Evolutionary conservation across 2,113 vertebrate genomes (phyloP).

Genomic region (Collichthys lucidus): DNA sequence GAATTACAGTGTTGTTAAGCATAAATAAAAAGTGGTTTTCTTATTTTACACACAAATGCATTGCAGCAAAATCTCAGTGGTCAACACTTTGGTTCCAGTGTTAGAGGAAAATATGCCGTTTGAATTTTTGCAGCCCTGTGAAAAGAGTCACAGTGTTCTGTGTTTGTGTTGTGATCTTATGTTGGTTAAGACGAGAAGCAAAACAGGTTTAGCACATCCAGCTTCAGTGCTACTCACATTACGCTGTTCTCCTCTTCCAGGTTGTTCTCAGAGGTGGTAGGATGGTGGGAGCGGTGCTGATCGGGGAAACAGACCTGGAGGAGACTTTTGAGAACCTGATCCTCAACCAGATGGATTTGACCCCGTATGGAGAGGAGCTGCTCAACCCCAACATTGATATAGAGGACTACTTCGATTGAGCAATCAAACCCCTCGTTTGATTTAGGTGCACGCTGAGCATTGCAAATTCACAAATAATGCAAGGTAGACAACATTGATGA

Average conservation of each 20-base stretch:
- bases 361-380: slow-evolving; percentile 91
- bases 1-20: not conserved
- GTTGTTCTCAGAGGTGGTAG: slow-evolving; percentile 89
- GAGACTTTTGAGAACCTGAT: slow-evolving; percentile 99
- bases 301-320: slow-evolving; percentile 95
- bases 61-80: not conserved
- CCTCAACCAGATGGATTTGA: slow-evolving; percentile 97
- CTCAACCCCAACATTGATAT: slow-evolving; percentile 95
- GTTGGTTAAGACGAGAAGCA: not conserved
- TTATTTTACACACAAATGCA: not conserved
- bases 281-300: slow-evolving; percentile 94
- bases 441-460: not conserved
- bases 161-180: not conserved
- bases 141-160: slow-evolving; percentile 23
- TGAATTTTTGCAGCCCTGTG: not conserved
- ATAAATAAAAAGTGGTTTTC: not conserved
- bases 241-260: slow-evolving; percentile 31
- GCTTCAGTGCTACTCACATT: not conserved
- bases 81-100: not conserved
- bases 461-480: not conserved
- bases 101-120: slow-evolving; percentile 2
- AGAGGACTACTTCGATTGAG: slow-evolving; percentile 98
- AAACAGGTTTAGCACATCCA: not conserved
- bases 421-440: too few relatives aligned
- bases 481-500: not conserved